phyloP scores from a whole-genome alignment of 2,888 invertebrate genomes.

The Nephrotoma appendiculata region DNA sequence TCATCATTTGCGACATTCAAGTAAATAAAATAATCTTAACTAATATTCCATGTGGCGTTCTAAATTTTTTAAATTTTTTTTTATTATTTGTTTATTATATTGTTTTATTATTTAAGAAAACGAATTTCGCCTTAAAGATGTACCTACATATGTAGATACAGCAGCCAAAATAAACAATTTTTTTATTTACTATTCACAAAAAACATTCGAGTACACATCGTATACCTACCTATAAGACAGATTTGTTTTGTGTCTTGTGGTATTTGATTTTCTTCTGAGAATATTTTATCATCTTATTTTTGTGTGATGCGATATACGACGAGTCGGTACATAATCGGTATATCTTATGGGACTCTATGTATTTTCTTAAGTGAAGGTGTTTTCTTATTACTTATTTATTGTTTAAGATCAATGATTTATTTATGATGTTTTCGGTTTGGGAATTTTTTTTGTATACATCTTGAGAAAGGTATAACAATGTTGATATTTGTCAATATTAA shows the following conservation, averaged over 20 bases:
- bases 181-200: background rate
- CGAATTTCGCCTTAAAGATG: background rate
- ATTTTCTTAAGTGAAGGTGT: background rate
- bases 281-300: background rate
- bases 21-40: background rate
- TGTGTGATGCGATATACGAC: background rate
- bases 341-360: background rate
- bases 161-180: background rate
- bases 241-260: background rate
- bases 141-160: background rate
- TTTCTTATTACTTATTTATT: background rate
- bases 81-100: background rate
- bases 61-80: background rate
- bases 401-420: background rate
- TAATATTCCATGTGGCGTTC: background rate
- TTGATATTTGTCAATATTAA: background rate
- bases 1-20: background rate
- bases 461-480: background rate
- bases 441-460: background rate
- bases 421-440: background rate
- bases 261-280: background rate
- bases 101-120: background rate
- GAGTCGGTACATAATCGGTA: background rate
- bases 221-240: background rate
- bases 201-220: background rate